Base-by-base conservation (phyloP, 2,113 vertebrate genomes). In the Channa argus region DNA sequence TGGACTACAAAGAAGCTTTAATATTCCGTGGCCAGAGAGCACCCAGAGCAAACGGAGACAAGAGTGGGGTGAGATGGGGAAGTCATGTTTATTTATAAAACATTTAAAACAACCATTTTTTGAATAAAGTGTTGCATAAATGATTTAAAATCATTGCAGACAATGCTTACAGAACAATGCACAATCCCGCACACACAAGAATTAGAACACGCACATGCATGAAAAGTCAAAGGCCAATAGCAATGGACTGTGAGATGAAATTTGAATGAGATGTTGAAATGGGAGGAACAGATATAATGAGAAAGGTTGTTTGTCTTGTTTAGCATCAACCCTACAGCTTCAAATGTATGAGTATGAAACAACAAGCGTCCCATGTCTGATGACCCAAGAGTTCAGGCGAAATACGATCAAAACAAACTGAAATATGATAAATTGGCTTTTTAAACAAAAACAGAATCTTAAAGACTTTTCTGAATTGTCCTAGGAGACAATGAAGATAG, bases 91-190 rank as follows among this genome's bases (percentile, higher is more conserved):
- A 79, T 75, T 62, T 71, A 79, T 84, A 71, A 79, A 79, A 79
- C 71, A 71, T 78, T 73, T 76, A 78, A 86, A 84, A 73, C 67
- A 65, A 46, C 51, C 64, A 71, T 79, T 87, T 24, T 80, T 79
- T 61, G 63, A 76, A 69, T 77, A 64, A 83, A 85, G 85, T 77
- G 71, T 55, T 51, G 43, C 13, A 74, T 77, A 14, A 84, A 81
- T 81, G 58, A 87, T 85, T 85, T 54, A 84, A 79, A 77, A 67
- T 49, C 68, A 66, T 15, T 34, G 82, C 34, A 38, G 63, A 75
- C 78, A 72, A 82, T 59, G 54, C 58, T 33, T 15, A 41, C 43
- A 33, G 44, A 60, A 36, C 58, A 61, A 46, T 54, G 64, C 47
- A 50, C 34, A 58, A 49, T 69, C 44, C 53, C 11, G 5, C 39